phyloP scores from a whole-genome alignment of 2,797 vertebrate species.

The Amblyraja radiata region DNA sequence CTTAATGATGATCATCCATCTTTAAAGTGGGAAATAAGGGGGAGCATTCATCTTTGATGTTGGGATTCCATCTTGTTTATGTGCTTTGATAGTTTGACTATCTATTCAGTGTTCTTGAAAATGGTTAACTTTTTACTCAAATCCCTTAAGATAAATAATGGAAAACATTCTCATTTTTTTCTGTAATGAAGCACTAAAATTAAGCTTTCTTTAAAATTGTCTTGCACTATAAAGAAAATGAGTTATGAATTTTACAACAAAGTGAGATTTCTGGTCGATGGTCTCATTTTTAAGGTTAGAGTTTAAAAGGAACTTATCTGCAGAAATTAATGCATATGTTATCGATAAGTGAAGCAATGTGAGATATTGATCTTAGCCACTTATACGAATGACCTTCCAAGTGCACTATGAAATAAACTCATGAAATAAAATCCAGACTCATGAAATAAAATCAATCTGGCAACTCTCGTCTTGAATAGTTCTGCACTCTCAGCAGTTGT shows the following conservation, averaged over 20 bases:
- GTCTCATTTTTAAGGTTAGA: not conserved
- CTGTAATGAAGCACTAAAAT: not conserved
- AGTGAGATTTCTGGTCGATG: not conserved
- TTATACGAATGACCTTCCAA: not conserved
- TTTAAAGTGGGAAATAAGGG: too few relatives aligned
- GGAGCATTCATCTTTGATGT: too few relatives aligned
- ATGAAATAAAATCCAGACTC: not conserved
- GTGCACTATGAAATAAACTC: too few relatives aligned
- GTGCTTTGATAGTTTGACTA: too few relatives aligned
- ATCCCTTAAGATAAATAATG: not conserved
- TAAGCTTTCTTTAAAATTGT: not conserved
- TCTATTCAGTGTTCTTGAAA: too few relatives aligned
- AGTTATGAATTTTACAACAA: not conserved
- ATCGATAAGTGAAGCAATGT: conserved; percentile 9
- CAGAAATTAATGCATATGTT: conserved; percentile 8
- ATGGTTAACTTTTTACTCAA: too few relatives aligned
- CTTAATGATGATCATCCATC: too few relatives aligned
- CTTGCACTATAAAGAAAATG: not conserved
- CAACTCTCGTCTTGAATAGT: not conserved
- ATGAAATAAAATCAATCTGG: not conserved
- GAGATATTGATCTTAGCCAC: conserved; percentile 13
- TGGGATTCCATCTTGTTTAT: too few relatives aligned
- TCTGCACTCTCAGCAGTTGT: not conserved
- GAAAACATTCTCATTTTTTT: too few relatives aligned
- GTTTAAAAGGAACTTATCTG: not conserved